These are phyloP conservation scores for Amphiprion clarkii DNA, from an alignment of 2,797 vertebrate genomes.

Conservation along the genomic window DNA sequence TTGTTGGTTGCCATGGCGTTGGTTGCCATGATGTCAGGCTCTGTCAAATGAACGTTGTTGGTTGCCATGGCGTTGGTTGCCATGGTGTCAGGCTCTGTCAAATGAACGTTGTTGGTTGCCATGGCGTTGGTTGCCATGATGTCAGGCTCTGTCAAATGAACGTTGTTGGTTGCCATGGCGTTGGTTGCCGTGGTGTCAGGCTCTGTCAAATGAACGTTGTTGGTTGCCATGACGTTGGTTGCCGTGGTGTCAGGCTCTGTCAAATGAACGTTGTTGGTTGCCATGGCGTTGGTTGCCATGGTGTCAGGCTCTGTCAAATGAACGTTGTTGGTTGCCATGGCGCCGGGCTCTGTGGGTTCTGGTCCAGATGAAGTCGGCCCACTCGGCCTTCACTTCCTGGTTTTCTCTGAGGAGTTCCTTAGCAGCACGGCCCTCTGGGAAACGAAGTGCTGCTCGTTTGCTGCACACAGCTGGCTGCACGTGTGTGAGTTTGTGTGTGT, in stretches of 20 bases:
- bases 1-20: too few species aligned
- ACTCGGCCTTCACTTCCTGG: slow-evolving; percentile 18
- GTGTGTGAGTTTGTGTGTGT: slow-evolving; percentile 8
- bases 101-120: too few species aligned
- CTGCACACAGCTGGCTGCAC: slow-evolving; percentile 39
- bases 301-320: neutral
- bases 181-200: slow-evolving; percentile 56
- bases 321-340: slow-evolving; percentile 21
- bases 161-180: neutral
- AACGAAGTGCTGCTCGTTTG: neutral
- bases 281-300: slow-evolving; percentile 56
- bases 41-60: too few species aligned
- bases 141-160: too few species aligned
- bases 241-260: too few species aligned
- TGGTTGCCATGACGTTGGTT: too few species aligned
- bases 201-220: too few species aligned
- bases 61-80: slow-evolving; percentile 40
- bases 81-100: slow-evolving; percentile 26
- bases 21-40: neutral
- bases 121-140: too few species aligned
- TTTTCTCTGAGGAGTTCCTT: slow-evolving; percentile 32
- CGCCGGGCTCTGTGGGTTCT: slow-evolving; percentile 39
- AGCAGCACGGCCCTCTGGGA: slow-evolving; percentile 53
- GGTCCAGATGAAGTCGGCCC: slow-evolving; percentile 64
- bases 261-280: neutral